A percentile compares a stretch with the other conserved stretches of the same genome.
These are phyloP conservation scores for Meteorus sp. DNA, from an alignment of 1,140 invertebrate species.

Conservation along the genomic window DNA sequence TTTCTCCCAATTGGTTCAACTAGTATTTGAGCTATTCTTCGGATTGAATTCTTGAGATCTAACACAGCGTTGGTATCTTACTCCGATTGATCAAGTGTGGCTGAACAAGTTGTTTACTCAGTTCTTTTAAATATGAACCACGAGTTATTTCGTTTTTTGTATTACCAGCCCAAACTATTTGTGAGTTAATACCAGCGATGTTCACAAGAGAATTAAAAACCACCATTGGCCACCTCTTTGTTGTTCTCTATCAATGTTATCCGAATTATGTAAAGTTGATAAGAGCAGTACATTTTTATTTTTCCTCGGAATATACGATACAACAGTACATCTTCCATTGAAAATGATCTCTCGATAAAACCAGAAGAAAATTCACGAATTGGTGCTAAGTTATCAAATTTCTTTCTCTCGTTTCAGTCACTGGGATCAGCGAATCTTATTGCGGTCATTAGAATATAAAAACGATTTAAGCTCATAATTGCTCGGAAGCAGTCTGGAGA, in stretches of 20 bases:
- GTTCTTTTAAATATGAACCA: neutral
- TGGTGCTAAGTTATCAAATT: no score
- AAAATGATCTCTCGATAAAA: no score
- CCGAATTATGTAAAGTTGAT: neutral
- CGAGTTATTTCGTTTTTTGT: neutral
- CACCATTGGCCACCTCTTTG: conserved; percentile 40
- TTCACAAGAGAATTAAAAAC: conserved; percentile 41
- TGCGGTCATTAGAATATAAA: no score
- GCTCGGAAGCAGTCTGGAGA: no score
- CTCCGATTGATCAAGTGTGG: neutral
- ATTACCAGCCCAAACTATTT: conserved; percentile 11
- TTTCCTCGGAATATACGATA: conserved; percentile 12
- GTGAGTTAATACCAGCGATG: conserved; percentile 25
- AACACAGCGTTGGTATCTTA: neutral
- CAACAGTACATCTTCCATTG: neutral
- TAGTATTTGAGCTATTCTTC: neutral
- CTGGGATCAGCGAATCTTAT: no score
- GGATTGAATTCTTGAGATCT: neutral
- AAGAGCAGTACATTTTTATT: conserved; percentile 3
- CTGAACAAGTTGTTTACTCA: neutral
- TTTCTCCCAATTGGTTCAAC: neutral
- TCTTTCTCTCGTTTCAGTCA: no score
- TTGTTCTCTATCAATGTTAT: conserved; percentile 18
- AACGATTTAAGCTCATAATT: no score
- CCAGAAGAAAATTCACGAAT: no score